Percentiles rank a stretch among this genome's conserved stretches.
Evolutionary conservation across 2,113 vertebrate species (phyloP).

Genomic region (Rhea americana): DNA sequence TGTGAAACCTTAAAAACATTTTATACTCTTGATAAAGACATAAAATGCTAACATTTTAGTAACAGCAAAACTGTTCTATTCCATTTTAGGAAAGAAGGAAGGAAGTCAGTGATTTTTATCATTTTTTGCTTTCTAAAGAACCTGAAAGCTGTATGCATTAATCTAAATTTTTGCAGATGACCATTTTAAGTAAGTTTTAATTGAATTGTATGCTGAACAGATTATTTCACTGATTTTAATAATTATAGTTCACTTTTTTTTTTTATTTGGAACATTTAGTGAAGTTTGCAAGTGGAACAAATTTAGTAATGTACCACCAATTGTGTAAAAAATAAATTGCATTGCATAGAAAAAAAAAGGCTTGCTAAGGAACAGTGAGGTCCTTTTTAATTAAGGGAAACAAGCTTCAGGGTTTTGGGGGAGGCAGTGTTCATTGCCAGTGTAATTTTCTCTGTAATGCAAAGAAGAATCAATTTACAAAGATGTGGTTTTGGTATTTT

Average conservation of each 20-base stretch:
- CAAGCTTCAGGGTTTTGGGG: background rate
- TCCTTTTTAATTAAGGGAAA: background rate
- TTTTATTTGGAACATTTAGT: background rate
- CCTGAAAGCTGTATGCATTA: background rate
- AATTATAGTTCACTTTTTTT: background rate
- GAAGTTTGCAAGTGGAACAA: background rate
- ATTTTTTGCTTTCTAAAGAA: background rate
- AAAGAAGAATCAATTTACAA: background rate
- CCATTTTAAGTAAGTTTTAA: background rate
- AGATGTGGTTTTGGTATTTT: background rate
- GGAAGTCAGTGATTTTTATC: background rate
- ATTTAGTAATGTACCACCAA: background rate
- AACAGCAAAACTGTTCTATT: background rate
- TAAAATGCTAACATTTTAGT: background rate
- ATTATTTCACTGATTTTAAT: background rate
- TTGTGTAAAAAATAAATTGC: background rate
- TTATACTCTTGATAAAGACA: background rate
- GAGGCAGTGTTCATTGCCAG: background rate
- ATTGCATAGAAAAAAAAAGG: background rate
- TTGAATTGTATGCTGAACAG: background rate
- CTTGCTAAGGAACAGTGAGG: background rate
- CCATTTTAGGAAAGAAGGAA: background rate
- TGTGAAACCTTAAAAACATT: background rate
- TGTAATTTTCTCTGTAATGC: slow-evolving; percentile 9
- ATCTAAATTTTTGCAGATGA: background rate